Base-by-base conservation (phyloP, 1,140 invertebrate genomes). In the Sipha flava region DNA sequence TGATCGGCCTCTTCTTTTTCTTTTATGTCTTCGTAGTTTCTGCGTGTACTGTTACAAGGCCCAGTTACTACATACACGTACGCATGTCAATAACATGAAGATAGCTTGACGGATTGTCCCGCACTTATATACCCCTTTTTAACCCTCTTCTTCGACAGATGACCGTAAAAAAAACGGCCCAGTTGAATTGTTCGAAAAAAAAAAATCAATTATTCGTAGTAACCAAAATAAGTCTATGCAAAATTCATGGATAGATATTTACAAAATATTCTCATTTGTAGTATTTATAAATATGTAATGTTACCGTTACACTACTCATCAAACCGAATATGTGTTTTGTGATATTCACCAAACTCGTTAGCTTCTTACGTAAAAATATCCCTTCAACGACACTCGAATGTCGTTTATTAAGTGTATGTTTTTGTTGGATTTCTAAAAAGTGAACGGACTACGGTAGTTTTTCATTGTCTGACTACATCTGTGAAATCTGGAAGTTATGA, bases 351-450 rank as follows among this genome's bases (percentile, higher is more conserved):
- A 49, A 49, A 49, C 47, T 2, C 47, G 47, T 49, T n/a, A 14
- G 47, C 14, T 43, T 64, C 62, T 64, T 64, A 64, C 59, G 31
- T 64, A 64, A 64, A 64, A 40, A 40, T 6, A 64, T 68, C 64
- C 64, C 64, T 68, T 45, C 2, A 68, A 45, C 40, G 18, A 37
- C 16, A n/a, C n/a, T n/a, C n/a, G n/a, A n/a, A n/a, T n/a, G n/a
- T n/a, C n/a, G n/a, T n/a, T n/a, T n/a, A n/a, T 37, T 18, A 12
- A 21, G 62, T 40, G 7, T 37, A 23, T 1, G 10, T 37, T 21
- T 16, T 59, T 31, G 18, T 70, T 10, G 14, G 34, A 70, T 70
- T 70, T 70, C 66, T 70, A 70, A 70, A 68, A 70, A 70, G 66
- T 70, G 43, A 70, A 70, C 18, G 66, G 34, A 66, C 4, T 0